Conservation (phyloP, 1,140 invertebrate species). For the Drosophila lacteicornis region DNA sequence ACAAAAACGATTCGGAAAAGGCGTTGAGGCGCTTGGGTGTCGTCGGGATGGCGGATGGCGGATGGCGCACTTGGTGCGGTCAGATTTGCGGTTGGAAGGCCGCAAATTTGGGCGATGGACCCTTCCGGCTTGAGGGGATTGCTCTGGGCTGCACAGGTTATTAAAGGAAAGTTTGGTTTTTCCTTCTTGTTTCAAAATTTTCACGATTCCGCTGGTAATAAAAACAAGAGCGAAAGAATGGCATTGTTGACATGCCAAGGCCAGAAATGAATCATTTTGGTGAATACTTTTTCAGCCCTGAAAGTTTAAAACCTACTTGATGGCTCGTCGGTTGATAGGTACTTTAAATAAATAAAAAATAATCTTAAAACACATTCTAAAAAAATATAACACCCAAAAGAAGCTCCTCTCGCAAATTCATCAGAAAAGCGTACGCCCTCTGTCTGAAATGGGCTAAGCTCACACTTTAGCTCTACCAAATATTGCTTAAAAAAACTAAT, state of each 20-base stretch:
- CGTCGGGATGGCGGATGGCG: neutral
- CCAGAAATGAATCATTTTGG: constrained; percentile 1
- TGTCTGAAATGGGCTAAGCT: too few relatives aligned
- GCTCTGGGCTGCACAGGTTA: constrained; percentile 1
- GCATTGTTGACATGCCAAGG: neutral
- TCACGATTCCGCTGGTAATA: neutral
- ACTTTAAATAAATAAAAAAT: too few relatives aligned
- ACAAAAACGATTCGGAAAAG: constrained; percentile 30
- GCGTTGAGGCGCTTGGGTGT: constrained; percentile 21
- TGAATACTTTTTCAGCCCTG: neutral
- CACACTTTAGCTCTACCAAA: too few relatives aligned
- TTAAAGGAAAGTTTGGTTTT: neutral
- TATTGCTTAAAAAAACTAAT: too few relatives aligned
- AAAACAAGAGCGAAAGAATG: constrained; percentile 2
- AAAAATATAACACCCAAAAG: too few relatives aligned
- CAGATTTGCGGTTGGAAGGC: constrained; percentile 17
- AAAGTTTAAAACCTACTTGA: neutral
- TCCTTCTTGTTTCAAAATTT: neutral
- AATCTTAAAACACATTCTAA: too few relatives aligned
- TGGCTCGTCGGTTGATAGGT: too few relatives aligned
- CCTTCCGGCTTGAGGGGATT: constrained; percentile 1
- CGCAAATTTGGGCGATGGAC: constrained; percentile 1
- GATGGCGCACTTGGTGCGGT: neutral
- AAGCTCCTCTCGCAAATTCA: too few relatives aligned
- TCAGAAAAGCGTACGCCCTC: too few relatives aligned